Evolutionary conservation across 2,113 vertebrate genomes (phyloP).

Genomic region (Gymnobelideus leadbeateri): DNA sequence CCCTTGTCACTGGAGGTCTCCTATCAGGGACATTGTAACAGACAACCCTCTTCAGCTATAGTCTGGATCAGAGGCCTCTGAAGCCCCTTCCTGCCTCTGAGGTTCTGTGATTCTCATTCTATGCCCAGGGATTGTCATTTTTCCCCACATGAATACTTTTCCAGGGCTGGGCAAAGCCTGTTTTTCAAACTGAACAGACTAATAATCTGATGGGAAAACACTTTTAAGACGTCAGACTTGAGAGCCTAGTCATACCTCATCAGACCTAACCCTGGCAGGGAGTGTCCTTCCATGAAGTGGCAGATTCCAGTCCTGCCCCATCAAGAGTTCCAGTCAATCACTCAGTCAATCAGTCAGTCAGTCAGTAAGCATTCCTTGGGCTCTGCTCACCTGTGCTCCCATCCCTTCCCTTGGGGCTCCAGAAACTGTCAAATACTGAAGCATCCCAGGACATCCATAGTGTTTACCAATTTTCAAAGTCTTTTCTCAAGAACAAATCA

Average conservation of each 20-base stretch:
- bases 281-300: background rate
- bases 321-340: background rate
- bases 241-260: background rate
- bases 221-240: background rate
- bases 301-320: background rate
- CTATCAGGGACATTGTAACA: background rate
- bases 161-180: background rate
- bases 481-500: background rate
- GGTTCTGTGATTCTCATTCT: background rate
- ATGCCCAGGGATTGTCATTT: background rate
- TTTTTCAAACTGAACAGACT: background rate
- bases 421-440: background rate
- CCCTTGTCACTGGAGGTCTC: background rate
- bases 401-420: background rate
- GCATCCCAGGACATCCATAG: background rate
- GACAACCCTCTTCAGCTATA: background rate
- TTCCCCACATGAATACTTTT: background rate
- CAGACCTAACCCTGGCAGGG: background rate
- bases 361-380: background rate
- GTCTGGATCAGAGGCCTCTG: background rate
- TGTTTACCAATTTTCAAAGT: background rate
- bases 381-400: background rate
- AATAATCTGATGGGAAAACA: background rate
- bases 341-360: background rate
- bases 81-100: background rate